Base-by-base conservation (phyloP, 2,888 invertebrate genomes). In the Trichacis sp. region DNA sequence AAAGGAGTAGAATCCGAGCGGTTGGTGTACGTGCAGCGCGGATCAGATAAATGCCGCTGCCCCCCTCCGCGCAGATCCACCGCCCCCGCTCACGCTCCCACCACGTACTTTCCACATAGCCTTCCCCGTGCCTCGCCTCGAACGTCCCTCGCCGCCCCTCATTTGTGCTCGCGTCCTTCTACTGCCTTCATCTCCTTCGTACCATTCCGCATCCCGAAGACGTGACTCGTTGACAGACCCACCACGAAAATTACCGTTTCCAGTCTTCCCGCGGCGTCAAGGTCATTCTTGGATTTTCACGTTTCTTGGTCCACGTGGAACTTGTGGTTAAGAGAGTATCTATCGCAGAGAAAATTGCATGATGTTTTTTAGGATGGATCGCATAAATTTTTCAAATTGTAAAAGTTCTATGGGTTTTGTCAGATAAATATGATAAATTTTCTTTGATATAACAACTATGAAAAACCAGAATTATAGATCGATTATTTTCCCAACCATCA, bases 21-120 rank as follows among this genome's bases (percentile, higher is more conserved):
- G 74, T 74, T 70, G 73, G 71, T 68, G 76, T 78, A 78, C 77
- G 77, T 77, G 77, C 79, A 74, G 78, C 69, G 72, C 76, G 79
- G 72, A 74, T 76, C 77, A 77, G 79, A 79, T 78, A 78, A 78
- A 70, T 65, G 68, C 51, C 54, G n/a, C n/a, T n/a, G 64, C 66
- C 70, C 70, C 65, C 54, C 61, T 57, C 50, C 51, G 52, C 68
- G 58, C 67, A 59, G 59, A 48, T 11, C 56, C 60, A 57, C 68
- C 70, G 48, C 53, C 67, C 54, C 63, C 54, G 68, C 46, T 57
- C 20, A 29, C 48, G 48, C 40, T 64, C 49, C 73, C 72, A 72
- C 70, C 72, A 73, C 63, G 64, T 49, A 63, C 60, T 49, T 53
- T 33, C 59, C 33, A 63, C 69, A 61, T 71, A 68, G 70, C 74